Evolutionary conservation across 2,113 vertebrate species (phyloP), one percentile per base, ranked within the genome.

Genomic region (Tachycineta bicolor): DNA sequence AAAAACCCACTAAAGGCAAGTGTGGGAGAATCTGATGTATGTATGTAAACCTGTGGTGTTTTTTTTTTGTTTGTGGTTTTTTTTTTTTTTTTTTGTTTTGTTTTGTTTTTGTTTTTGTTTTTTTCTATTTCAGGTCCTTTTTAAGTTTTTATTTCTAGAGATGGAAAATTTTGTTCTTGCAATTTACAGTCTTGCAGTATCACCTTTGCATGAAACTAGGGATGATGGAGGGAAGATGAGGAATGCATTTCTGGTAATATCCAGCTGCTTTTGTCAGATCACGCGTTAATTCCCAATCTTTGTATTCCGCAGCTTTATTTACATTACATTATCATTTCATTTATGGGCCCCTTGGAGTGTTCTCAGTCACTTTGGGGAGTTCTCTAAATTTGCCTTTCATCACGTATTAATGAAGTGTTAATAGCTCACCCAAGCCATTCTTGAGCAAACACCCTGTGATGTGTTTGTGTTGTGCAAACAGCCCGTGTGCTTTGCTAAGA

Each of bases 381-480:
- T 95, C 96, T 90, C 90, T 95, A 84, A 93, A 95, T 92, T 95
- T 92, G 93, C 85, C 88, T 96, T 96, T 95, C 96, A 95, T 96
- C 90, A 92, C 7, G 23, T 89, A 96, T 97, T 97, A 97, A 96
- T 95, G 96, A 97, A 87, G 88, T 71, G 92, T 78, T 96, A 96
- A 96, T 96, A 87, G 93, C 93, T 90, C 88, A 69, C 93, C 92
- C 94, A 78, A 89, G 96, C 86, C 93, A 29, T 71, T 95, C 93
- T 82, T 92, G 88, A 94, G 92, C 94, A 96, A 97, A 97, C 26
- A 89, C 39, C 69, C 25, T 2, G 44, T 43, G 93, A 58, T 6
- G 53, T 8, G 50, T 89, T 82, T 85, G 89, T 62, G 93, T 70
- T 49, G 87, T 44, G 90, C 90, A 52, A 93, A 70, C 75, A 96